Conservation (phyloP, 2,113 vertebrate species). For the Sardina pilchardus region DNA sequence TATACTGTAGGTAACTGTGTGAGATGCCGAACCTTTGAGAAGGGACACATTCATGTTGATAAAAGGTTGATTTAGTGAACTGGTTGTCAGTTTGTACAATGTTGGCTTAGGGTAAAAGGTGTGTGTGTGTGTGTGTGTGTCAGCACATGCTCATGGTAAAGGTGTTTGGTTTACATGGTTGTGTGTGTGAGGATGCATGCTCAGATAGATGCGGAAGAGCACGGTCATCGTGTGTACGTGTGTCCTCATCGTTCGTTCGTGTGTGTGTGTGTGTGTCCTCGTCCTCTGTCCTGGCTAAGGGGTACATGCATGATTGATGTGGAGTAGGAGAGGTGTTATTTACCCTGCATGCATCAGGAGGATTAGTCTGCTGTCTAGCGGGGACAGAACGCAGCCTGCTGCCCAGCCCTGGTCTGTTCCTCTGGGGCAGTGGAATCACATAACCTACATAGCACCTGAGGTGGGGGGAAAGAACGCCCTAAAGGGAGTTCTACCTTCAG, state of each 20-base stretch:
- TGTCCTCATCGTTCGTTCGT: too few species aligned
- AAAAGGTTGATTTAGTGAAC: too few species aligned
- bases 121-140: not conserved
- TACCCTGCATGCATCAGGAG: slow-evolving; percentile 44
- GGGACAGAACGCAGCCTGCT: not conserved
- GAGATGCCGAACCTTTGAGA: too few species aligned
- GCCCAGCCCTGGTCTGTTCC: not conserved
- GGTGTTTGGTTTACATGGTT: not conserved
- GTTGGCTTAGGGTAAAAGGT: too few species aligned
- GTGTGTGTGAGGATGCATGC: not conserved
- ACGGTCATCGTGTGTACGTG: not conserved
- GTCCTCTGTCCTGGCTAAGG: not conserved
- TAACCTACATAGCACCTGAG: not conserved
- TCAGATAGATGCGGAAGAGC: not conserved
- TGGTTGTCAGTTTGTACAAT: too few species aligned
- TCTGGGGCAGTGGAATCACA: not conserved
- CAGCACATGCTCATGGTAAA: too few species aligned
- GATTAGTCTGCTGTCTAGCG: slow-evolving; percentile 35
- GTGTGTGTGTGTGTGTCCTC: not conserved
- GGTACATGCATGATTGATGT: slow-evolving; percentile 66
- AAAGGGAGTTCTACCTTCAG: too few species aligned
- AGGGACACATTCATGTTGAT: too few species aligned
- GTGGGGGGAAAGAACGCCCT: too few species aligned
- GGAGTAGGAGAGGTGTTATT: slow-evolving; percentile 56
- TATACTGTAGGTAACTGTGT: too few species aligned